Evolutionary conservation across 2,113 vertebrate species (phyloP), one percentile per base, ranked within the genome.

Genomic region (Anoplopoma fimbria): DNA sequence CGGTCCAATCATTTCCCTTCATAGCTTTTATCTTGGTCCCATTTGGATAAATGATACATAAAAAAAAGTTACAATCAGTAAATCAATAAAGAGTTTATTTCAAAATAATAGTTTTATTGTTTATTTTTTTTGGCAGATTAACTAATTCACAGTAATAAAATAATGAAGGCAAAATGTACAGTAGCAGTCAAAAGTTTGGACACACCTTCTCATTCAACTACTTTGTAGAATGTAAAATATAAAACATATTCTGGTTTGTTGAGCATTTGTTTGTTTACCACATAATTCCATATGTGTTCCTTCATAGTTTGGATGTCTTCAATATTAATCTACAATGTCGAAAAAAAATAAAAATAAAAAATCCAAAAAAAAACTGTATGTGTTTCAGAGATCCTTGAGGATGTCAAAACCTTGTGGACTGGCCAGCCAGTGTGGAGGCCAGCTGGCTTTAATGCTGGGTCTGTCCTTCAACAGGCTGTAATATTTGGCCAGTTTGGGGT

Each of bases 381-480:
- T 33, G 12, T 31, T 69, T 93, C 82, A 94, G 34, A 93, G 13
- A 23, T 93, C 90, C 75, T 91, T 91, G 25, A 95, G 87, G 4
- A 60, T 60, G 14, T 91, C 79, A 42, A 71, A 69, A 13, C 67
- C 81, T 38, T 88, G 86, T 13, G 83, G 75, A 36, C 78, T 79
- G 62, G 89, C 73, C 65, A 85, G 53, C 93, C 93, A 93, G 61
- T 93, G 85, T 40, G 90, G 86, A 0, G 92, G 92, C 91, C 92
- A 93, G 2, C 75, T 85, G 27, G 83, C 40, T 63, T 92, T 89
- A 31, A 93, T 76, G 70, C 94, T 95, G 71, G 93, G 81, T 9
- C 94, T 88, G 25, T 93, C 84, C 79, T 93, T 94, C 87, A 94
- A n/a, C 64, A 89, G 69, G 6, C 36, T 70, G 62, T 94, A 92